phyloP scores from a whole-genome alignment of 2,797 vertebrate genomes.

The Pteropus rufus region DNA sequence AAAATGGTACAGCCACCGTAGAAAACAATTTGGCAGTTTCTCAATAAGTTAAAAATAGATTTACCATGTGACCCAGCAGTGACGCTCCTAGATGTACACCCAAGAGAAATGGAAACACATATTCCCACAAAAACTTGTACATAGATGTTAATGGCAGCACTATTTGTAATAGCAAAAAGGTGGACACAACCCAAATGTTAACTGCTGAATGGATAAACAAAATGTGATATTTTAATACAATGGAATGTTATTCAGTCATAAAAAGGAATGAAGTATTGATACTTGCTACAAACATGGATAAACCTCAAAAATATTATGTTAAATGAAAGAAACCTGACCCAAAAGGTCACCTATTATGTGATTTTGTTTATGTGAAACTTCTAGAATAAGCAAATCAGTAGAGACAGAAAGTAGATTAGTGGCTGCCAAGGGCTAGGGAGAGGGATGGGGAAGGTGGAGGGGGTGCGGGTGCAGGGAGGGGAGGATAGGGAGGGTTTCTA shows the following conservation, averaged over 20 bases:
- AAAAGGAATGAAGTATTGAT: not conserved
- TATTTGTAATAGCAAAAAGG: too few relatives aligned
- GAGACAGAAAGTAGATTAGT: not conserved
- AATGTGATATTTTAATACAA: not conserved
- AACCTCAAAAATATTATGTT: not conserved
- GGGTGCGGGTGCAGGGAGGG: not conserved
- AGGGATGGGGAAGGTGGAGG: too few relatives aligned
- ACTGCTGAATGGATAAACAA: not conserved
- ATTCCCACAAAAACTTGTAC: not conserved
- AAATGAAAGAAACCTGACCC: not conserved
- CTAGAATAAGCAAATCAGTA: not conserved
- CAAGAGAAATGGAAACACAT: not conserved
- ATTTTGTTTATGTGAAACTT: not conserved
- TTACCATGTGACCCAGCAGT: too few relatives aligned
- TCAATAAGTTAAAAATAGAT: too few relatives aligned
- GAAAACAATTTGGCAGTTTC: not conserved
- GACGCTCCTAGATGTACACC: too few relatives aligned
- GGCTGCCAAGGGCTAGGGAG: too few relatives aligned
- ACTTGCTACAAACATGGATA: not conserved
- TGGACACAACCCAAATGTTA: too few relatives aligned
- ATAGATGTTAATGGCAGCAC: not conserved
- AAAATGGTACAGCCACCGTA: not conserved
- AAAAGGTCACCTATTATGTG: not conserved
- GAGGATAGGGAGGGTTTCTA: not conserved
- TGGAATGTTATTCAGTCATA: too few relatives aligned